Evolutionary conservation across 1,140 invertebrate genomes (phyloP).

Genomic region (Sweltsa coloradensis): DNA sequence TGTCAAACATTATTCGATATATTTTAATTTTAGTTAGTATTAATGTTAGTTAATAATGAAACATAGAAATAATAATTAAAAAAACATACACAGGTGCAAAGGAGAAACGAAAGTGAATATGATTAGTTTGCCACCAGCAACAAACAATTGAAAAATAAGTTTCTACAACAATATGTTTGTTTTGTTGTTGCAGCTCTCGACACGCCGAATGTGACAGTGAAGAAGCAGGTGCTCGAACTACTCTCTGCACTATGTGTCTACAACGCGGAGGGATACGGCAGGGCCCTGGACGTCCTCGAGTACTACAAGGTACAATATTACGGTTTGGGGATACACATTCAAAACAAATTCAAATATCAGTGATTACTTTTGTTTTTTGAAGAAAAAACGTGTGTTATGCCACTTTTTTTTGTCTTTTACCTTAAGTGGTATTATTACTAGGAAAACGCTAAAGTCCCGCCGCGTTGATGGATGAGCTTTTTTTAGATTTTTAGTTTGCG

Average conservation of each 20-base stretch:
- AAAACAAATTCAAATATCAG: background rate
- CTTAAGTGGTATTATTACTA: slow-evolving; percentile 8
- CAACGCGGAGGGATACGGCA: slow-evolving; percentile 69
- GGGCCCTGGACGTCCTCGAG: slow-evolving; percentile 75
- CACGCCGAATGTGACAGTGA: slow-evolving; percentile 70
- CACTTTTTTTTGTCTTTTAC: slow-evolving; percentile 10
- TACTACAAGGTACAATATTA: slow-evolving; percentile 63
- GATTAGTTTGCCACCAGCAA: too few relatives aligned
- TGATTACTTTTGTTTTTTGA: slow-evolving; percentile 1
- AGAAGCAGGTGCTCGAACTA: slow-evolving; percentile 86
- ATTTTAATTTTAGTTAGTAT: too few relatives aligned
- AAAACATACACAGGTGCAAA: too few relatives aligned
- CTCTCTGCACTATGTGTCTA: slow-evolving; percentile 82
- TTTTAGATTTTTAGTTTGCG: too few relatives aligned
- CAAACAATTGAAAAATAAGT: background rate
- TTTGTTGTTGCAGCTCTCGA: slow-evolving; percentile 55
- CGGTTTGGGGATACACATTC: background rate
- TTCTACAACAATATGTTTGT: slow-evolving; percentile 11
- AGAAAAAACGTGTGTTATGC: background rate
- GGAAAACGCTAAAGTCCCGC: too few relatives aligned
- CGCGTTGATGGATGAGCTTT: too few relatives aligned
- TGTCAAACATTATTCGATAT: too few relatives aligned
- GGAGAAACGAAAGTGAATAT: too few relatives aligned
- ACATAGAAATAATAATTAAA: too few relatives aligned
- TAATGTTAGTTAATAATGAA: too few relatives aligned